These are phyloP conservation scores for Suillia variegata DNA, from an alignment of 2,888 invertebrate genomes.

Conservation along the genomic window DNA sequence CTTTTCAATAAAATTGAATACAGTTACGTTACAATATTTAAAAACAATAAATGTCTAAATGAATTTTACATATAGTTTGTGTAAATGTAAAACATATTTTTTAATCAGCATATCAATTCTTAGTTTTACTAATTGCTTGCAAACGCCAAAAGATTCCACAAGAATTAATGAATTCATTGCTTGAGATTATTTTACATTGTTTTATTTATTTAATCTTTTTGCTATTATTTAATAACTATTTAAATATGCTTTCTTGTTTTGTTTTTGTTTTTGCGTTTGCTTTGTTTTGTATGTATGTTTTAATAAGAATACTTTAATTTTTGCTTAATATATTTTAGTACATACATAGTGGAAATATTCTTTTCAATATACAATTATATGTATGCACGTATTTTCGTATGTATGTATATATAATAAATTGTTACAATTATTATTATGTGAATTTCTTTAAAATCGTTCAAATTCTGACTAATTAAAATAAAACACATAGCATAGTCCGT, in stretches of 20 bases:
- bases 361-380: neutral
- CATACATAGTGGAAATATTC: constrained; percentile 7
- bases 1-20: neutral
- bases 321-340: constrained; percentile 4
- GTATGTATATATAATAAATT: neutral
- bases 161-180: constrained; percentile 13
- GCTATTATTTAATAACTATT: neutral
- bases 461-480: neutral
- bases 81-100: constrained; percentile 29
- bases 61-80: constrained; percentile 22
- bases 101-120: constrained; percentile 51
- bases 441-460: neutral
- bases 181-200: constrained; percentile 20
- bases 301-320: constrained; percentile 39
- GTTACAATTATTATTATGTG: neutral
- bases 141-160: constrained; percentile 17
- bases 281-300: constrained; percentile 29
- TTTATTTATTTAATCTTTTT: constrained; percentile 22
- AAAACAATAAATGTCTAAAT: constrained; percentile 18
- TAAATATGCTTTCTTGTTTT: neutral
- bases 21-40: constrained; percentile 11
- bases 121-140: constrained; percentile 32
- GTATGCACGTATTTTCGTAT: no score
- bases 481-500: neutral
- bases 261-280: no score